phyloP scores from a whole-genome alignment of 2,888 invertebrate species.

The Drosophila paranaensis region DNA sequence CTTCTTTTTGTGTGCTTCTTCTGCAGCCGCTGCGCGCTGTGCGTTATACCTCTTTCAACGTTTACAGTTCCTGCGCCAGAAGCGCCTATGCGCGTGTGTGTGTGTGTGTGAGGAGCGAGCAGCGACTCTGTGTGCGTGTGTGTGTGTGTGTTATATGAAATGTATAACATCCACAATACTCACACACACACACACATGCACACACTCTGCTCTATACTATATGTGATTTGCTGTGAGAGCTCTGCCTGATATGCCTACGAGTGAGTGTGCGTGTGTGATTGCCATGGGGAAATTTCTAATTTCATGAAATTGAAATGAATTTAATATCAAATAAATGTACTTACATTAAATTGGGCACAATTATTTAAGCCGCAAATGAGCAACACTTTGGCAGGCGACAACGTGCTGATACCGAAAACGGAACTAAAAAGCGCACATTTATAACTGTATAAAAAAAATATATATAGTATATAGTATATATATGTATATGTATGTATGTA shows the following conservation, averaged over 20 bases:
- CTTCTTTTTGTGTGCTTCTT: not conserved
- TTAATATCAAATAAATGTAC: conserved; percentile 65
- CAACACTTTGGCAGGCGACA: conserved; percentile 4
- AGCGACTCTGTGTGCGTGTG: not conserved
- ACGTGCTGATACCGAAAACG: conserved; percentile 39
- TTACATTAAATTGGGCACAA: conserved; percentile 46
- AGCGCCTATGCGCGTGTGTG: conserved; percentile 2
- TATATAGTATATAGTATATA: not conserved
- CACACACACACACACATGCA: conserved; percentile 49
- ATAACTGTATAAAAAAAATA: too few species aligned
- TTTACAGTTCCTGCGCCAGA: conserved; percentile 3
- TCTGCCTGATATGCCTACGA: conserved; percentile 50
- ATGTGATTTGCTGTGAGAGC: conserved; percentile 47
- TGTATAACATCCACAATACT: conserved; percentile 65
- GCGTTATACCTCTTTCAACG: conserved; percentile 3
- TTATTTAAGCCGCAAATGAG: conserved; percentile 32
- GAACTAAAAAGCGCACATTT: conserved; percentile 29
- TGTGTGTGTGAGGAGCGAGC: conserved; percentile 36
- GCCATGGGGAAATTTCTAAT: conserved; percentile 63
- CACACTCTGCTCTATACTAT: conserved; percentile 33
- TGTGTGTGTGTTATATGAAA: conserved; percentile 64
- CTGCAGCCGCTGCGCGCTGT: not conserved
- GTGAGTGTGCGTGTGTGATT: conserved; percentile 42
- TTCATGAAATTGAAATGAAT: conserved; percentile 69
- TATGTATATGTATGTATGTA: not conserved